Evolutionary conservation across 2,113 vertebrate genomes (phyloP).

Genomic region (Malurus elegans): DNA sequence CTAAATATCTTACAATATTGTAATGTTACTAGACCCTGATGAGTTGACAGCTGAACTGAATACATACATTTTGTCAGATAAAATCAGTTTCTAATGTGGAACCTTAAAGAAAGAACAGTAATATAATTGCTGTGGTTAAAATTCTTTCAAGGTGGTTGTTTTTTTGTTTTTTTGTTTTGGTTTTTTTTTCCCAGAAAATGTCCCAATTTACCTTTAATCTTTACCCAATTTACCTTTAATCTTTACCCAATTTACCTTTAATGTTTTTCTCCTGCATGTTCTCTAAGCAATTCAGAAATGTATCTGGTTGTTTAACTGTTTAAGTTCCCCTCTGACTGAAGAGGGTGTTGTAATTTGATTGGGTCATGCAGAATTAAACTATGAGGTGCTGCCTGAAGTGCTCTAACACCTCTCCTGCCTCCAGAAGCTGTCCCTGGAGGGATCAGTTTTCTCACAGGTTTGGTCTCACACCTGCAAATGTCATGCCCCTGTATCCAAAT

Average conservation of each 20-base stretch:
- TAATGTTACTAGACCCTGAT: rapidly evolving
- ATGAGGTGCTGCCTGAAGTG: not conserved
- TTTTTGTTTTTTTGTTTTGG: no score
- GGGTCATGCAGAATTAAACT: not conserved
- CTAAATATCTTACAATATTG: not conserved
- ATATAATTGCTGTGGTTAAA: not conserved
- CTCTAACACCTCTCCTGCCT: not conserved
- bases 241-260: not conserved
- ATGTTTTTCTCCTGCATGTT: not conserved
- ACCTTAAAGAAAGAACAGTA: not conserved
- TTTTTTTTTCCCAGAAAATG: not conserved
- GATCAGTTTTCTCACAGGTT: not conserved
- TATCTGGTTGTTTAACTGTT: not conserved
- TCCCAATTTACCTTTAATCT: not conserved
- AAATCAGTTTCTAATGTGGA: not conserved
- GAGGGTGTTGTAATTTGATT: not conserved
- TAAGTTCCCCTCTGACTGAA: not conserved
- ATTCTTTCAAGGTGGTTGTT: not conserved
- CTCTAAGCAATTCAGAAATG: not conserved
- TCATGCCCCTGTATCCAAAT: not conserved
- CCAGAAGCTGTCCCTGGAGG: not conserved
- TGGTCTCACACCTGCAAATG: not conserved
- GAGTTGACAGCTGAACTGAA: not conserved
- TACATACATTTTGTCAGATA: not conserved
- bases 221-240: not conserved